phyloP scores from a whole-genome alignment of 2,113 vertebrate genomes.

The Sinocyclocheilus rhinocerous region DNA sequence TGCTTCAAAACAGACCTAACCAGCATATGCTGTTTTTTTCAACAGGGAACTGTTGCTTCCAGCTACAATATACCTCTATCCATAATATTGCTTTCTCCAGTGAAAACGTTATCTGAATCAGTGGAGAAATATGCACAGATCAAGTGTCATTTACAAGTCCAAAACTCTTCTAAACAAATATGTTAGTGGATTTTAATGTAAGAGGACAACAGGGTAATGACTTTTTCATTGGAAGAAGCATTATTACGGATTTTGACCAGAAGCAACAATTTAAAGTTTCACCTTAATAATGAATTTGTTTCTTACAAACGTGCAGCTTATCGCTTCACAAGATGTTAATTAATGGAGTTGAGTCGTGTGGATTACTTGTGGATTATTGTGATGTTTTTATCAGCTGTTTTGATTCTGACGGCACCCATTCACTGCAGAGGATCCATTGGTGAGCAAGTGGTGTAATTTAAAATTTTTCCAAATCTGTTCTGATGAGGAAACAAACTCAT shows the following conservation, averaged over 20 bases:
- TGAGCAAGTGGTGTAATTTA: neutral
- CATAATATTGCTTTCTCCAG: neutral
- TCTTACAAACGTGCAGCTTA: neutral
- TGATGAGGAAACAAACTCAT: neutral
- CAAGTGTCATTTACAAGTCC: neutral
- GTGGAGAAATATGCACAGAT: neutral
- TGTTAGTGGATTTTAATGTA: neutral
- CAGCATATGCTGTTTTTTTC: no score
- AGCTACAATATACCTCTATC: neutral
- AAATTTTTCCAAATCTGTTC: neutral
- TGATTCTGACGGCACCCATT: neutral
- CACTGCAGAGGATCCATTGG: neutral
- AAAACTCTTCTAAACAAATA: neutral
- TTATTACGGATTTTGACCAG: neutral
- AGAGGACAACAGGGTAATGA: neutral
- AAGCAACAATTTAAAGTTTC: neutral
- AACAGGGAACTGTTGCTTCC: no score
- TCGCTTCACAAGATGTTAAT: neutral
- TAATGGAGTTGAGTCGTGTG: neutral
- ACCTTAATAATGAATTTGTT: neutral
- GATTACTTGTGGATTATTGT: neutral
- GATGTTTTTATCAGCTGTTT: neutral
- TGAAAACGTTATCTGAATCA: no score
- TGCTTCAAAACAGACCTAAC: no score
- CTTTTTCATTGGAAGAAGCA: neutral